Conservation (phyloP, 1,140 invertebrate species). For the Sesamia nonagrioides region DNA sequence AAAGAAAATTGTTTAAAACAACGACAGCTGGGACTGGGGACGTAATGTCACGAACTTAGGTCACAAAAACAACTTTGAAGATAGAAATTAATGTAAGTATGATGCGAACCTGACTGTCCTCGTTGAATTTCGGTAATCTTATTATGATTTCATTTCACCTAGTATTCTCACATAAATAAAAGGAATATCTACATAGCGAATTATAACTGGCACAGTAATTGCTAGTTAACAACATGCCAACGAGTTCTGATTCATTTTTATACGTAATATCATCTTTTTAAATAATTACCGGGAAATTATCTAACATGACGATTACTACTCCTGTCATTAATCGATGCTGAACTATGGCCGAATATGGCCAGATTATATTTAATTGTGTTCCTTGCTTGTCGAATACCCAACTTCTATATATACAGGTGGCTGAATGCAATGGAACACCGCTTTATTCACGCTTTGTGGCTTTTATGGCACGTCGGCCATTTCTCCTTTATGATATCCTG, state of each 20-base stretch:
- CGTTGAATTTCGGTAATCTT: slow-evolving; percentile 43
- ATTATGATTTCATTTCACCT: slow-evolving; percentile 9
- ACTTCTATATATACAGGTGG: slow-evolving; percentile 32
- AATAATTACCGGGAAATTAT: slow-evolving; percentile 17
- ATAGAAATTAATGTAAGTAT: slow-evolving; percentile 51
- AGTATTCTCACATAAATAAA: background rate
- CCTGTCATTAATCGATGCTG: background rate
- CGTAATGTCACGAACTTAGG: slow-evolving; percentile 51
- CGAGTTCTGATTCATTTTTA: slow-evolving; percentile 3
- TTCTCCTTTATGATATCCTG: slow-evolving; percentile 37
- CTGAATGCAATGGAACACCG: slow-evolving; percentile 34
- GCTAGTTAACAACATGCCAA: background rate
- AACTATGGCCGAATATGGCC: too few relatives aligned
- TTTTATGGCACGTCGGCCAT: slow-evolving; percentile 36
- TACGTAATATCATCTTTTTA: background rate
- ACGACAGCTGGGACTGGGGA: slow-evolving; percentile 53
- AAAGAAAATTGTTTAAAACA: slow-evolving; percentile 58
- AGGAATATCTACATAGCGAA: background rate
- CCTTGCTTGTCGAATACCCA: slow-evolving; percentile 14
- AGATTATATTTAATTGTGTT: too few relatives aligned
- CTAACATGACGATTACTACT: background rate
- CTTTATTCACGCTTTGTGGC: slow-evolving; percentile 40
- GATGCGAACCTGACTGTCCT: slow-evolving; percentile 21
- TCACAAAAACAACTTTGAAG: slow-evolving; percentile 54
- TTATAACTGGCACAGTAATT: slow-evolving; percentile 10